Base-by-base conservation (phyloP, 2,797 vertebrate species). In the Calcarius lapponicus region DNA sequence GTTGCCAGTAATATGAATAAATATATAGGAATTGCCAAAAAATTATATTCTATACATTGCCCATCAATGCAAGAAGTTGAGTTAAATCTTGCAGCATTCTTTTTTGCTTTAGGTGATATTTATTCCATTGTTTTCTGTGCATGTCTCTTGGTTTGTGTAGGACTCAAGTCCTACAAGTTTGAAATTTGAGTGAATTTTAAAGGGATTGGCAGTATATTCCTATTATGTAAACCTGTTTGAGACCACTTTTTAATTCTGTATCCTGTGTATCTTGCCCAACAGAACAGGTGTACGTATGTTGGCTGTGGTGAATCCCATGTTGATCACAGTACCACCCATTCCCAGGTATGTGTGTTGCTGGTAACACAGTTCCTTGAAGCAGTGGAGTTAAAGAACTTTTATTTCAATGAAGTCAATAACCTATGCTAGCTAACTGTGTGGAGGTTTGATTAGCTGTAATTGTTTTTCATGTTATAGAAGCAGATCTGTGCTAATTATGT, bases 251-350 rank as follows among this genome's bases (percentile, higher is more conserved):
- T 81, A 82, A 91, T 83, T 80, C n/a, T 82, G 2, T 78, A 1
- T 84, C 11, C 40, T 80, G 54, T 64, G 6, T 95, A 2, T 94
- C 64, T 96, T 96, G 71, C 94, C 89, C 96, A 82, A 80, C 93
- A 99, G 99, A 98, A 99, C 90, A 98, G 98, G 95, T 99, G 99
- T 82, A 97, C 98, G 0, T 99, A 99, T 34, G 99, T 99, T 90
- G 99, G 99, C 88, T 99, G 99, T 88, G 99, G 99, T 83, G 99
- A 99, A 95, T 99, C 99, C 70, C 98, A 99, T 53, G 97, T 98
- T 19, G 99, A 99, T 98, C 99, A 99, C 96, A 99, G 99, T 96
- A 99, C 99, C 7, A 98, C 98, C 88, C 99, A 99, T 97, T 99
- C 99, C 56, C 99, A 99, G 99, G 99, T 99, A 97, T 42, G 92